Evolutionary conservation across 2,113 vertebrate species (phyloP), one percentile per base, ranked within the genome.

Genomic region (Peromyscus californicus): DNA sequence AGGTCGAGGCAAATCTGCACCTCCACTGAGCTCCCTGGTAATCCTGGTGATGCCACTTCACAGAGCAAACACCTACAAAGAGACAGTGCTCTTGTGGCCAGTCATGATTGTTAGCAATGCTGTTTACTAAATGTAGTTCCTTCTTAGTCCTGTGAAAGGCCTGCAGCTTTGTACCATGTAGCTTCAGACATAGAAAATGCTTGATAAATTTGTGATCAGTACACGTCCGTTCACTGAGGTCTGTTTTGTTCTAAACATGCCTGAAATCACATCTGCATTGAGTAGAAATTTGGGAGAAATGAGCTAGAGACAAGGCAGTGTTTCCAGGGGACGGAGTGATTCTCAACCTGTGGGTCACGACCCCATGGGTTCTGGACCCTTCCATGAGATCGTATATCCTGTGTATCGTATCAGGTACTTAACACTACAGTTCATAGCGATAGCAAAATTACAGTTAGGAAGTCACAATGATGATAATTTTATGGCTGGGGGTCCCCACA

Each of bases 281-380:
- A 89, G 90, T 83, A 69, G 22, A 95, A 90, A 76, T 78, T 51
- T 74, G 67, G 22, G 48, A 31, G 33, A 75, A 85, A 61, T 86
- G 17, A 88, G 7, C 83, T 93, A 63, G n/a, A 61, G 36, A 61
- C 4, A 16, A 4, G 80, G 13, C 11, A 67, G 33, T 39, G 45
- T 95, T 84, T 59, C 42, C 74, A 89, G 36, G 63, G 63, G 63
- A 31, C 6, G 26, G 3, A 26, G 36, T 24, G 24, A 12, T 83
- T 39, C 19, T n/a, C 36, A 83, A 9, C 12, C 80, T 29, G 6
- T 61, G 51, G 31, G 9, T 82, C 13, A 4, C 29, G 5, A 22
- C 17, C 3, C 9, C 51, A 57, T n/a, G 51, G 80, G 54, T 51
- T 51, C 5, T 0, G 12, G 3, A 61, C 19, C 21, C 19, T 82